phyloP scores from a whole-genome alignment of 2,888 invertebrate genomes.

The Siphonodentalium dalli region DNA sequence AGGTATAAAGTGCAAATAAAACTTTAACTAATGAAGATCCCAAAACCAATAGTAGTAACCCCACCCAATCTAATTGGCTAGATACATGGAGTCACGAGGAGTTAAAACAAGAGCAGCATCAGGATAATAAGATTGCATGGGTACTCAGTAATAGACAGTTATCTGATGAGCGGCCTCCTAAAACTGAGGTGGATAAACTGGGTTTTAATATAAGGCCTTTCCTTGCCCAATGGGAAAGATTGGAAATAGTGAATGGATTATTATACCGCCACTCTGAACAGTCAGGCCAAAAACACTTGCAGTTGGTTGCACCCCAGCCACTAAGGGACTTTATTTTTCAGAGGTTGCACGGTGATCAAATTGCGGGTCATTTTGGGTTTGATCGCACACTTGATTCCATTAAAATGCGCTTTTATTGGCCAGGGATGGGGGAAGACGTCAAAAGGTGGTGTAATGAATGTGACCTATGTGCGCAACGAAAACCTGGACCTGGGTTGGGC shows the following conservation, averaged over 20 bases:
- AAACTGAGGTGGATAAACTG: too few relatives aligned
- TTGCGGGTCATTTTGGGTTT: constrained; percentile 27
- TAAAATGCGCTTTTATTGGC: constrained; percentile 26
- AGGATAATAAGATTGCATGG: too few relatives aligned
- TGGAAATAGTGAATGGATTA: constrained; percentile 8
- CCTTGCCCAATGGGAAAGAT: constrained; percentile 19
- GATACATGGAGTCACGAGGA: too few relatives aligned
- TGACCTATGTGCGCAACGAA: constrained; percentile 26
- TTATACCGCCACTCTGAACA: constrained; percentile 10
- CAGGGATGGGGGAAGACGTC: constrained; percentile 14
- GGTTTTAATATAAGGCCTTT: too few relatives aligned
- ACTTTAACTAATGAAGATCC: too few relatives aligned
- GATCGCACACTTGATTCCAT: constrained; percentile 21
- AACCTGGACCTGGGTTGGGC: constrained; percentile 28
- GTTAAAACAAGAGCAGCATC: too few relatives aligned
- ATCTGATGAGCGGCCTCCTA: too few relatives aligned
- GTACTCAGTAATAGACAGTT: too few relatives aligned
- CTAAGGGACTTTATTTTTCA: constrained; percentile 17
- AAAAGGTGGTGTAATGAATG: constrained; percentile 24
- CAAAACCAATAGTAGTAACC: too few relatives aligned
- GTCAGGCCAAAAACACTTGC: background rate
- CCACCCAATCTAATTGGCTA: too few relatives aligned
- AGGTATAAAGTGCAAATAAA: too few relatives aligned
- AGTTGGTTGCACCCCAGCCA: constrained; percentile 18
- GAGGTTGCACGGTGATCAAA: constrained; percentile 16